Conservation (phyloP, 2,113 vertebrate species). For the Tachuris rubrigastra region DNA sequence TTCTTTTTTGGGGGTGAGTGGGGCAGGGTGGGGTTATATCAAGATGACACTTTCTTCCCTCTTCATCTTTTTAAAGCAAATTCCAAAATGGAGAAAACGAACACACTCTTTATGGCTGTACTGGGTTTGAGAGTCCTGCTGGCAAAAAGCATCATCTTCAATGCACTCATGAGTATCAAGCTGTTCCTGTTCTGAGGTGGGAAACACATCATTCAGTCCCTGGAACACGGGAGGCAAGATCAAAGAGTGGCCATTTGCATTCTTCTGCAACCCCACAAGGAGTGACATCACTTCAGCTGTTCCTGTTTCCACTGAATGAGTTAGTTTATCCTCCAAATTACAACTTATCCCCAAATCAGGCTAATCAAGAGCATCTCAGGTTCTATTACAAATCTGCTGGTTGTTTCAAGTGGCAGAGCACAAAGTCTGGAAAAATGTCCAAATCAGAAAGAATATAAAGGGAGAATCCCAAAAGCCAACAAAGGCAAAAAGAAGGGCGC, state of each 20-base stretch:
- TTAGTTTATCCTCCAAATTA: not conserved
- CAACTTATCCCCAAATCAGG: not conserved
- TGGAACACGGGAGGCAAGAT: not conserved
- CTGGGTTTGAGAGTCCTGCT: conserved; percentile 80
- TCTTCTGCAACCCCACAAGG: not conserved
- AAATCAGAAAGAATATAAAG: not conserved
- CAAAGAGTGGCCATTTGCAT: not conserved
- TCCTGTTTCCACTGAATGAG: not conserved
- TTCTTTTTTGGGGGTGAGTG: not conserved
- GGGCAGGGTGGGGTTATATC: not conserved
- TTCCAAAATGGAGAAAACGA: conserved; percentile 37
- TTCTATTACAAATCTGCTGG: not conserved
- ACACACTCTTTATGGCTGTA: conserved; percentile 68
- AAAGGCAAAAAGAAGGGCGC: not conserved
- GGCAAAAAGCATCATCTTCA: conserved; percentile 79
- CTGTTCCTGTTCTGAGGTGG: conserved; percentile 62
- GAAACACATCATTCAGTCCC: not conserved
- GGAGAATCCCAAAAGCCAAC: not conserved
- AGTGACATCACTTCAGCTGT: not conserved
- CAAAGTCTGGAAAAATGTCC: not conserved
- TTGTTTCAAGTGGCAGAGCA: not conserved
- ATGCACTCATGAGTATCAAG: conserved; percentile 74
- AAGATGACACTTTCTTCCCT: not conserved
- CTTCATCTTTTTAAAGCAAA: not conserved
- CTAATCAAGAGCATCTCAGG: not conserved